Percentiles rank a stretch among this genome's conserved stretches.
Conservation (phyloP, 1,140 invertebrate species). For the Onthophagus taurus region DNA sequence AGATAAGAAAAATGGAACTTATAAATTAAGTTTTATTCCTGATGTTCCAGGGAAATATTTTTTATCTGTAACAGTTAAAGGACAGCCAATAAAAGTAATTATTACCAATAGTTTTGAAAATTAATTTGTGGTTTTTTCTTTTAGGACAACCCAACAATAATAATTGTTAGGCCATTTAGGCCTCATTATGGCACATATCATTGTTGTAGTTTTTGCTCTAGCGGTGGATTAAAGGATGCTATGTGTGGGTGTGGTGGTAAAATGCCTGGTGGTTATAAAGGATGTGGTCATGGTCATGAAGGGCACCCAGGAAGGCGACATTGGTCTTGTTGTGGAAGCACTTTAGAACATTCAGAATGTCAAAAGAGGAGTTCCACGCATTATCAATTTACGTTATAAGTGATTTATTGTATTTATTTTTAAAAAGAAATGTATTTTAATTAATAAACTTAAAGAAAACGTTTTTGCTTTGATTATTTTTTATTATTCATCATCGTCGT, state of each 20-base stretch:
- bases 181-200: slow-evolving; percentile 63
- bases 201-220: slow-evolving; percentile 74
- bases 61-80: slow-evolving; percentile 49
- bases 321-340: slow-evolving; percentile 71
- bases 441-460: too few species aligned
- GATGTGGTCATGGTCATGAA: slow-evolving; percentile 68
- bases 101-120: slow-evolving; percentile 9
- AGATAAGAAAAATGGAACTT: slow-evolving; percentile 51
- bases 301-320: slow-evolving; percentile 66
- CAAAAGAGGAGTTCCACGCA: slow-evolving; percentile 34
- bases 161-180: slow-evolving; percentile 43
- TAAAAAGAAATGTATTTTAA: too few species aligned
- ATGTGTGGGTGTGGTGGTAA: slow-evolving; percentile 59
- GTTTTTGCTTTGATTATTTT: too few species aligned
- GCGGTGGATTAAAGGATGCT: slow-evolving; percentile 56
- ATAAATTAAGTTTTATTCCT: slow-evolving; percentile 47
- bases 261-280: slow-evolving; percentile 66
- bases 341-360: slow-evolving; percentile 48
- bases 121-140: slow-evolving; percentile 15
- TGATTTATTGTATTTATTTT: too few species aligned
- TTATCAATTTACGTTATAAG: slow-evolving; percentile 47
- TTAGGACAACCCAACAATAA: slow-evolving; percentile 50
- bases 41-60: slow-evolving; percentile 48
- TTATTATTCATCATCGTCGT: too few species aligned
- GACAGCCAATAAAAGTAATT: slow-evolving; percentile 50